Evolutionary conservation across 2,797 vertebrate genomes (phyloP), one percentile per base, ranked within the genome.

Genomic region (Pangasius sanitwongsei): DNA sequence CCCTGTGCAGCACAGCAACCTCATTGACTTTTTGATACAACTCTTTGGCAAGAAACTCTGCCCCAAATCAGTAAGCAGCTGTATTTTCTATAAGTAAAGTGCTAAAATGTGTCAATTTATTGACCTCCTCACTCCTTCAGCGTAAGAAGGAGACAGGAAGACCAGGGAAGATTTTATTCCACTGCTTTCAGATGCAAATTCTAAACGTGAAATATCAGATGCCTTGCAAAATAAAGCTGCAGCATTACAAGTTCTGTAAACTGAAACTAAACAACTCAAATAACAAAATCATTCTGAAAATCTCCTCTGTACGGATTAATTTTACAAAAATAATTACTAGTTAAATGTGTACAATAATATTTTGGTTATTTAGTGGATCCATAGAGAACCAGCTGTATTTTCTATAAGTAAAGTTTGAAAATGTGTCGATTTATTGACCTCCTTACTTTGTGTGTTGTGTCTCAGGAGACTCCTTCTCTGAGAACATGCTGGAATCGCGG

Each of bases 381-480:
- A 1, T 63, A 63, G 61, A 63, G 25, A 9, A 28, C 4, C 28
- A 84, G 61, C 28, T 85, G 44, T 12, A 41, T 44, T 57, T 59
- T 18, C 6, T 11, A 12, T 6, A 50, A 59, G 7, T 53, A 6
- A 31, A 31, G 15, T 18, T 34, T 16, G 12, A 31, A 48, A 84
- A 50, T 75, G 25, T n/a, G n/a, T 6, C 9, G 3, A 0, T 37
- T 55, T 25, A 4, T 25, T 44, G 16, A 77, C 23, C 37, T 57
- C 15, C 12, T 69, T 20, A 37, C 61, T 50, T 85, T 67, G 20
- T 86, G 44, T 70, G 16, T 78, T 4, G 23, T 34, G 57, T 91
- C 41, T 57, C 83, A 99, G 98, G 96, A 96, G 25, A 87, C 87
- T 25, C 96, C 97, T 0, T 97, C 97, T 0, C 93, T 99, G 91